Evolutionary conservation across 2,113 vertebrate genomes (phyloP).

Genomic region (Mixornis gularis): DNA sequence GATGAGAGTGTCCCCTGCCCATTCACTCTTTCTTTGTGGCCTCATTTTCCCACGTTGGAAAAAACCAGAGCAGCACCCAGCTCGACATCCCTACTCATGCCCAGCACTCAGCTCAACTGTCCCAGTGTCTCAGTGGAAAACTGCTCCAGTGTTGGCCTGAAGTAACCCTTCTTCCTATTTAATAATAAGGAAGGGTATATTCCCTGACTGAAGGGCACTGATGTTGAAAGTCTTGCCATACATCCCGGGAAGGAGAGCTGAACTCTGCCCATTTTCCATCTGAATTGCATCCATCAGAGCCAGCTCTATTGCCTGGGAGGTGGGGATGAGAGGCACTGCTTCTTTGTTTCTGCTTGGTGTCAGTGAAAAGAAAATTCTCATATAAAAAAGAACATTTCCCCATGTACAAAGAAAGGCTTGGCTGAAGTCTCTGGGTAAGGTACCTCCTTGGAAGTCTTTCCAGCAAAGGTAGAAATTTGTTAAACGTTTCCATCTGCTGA

Average conservation of each 20-base stretch:
- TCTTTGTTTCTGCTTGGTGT: not conserved
- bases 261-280: not conserved
- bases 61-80: accelerated
- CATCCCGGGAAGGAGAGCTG: not conserved
- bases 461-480: not conserved
- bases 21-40: not conserved
- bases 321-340: not conserved
- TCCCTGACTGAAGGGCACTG: not conserved
- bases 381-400: not conserved
- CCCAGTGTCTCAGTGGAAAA: not conserved
- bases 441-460: not conserved
- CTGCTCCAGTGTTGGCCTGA: not conserved
- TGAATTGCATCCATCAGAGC: not conserved
- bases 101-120: not conserved
- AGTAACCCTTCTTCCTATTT: not conserved
- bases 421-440: not conserved
- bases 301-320: accelerated
- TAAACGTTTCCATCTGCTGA: constrained; percentile 2
- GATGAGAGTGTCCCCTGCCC: not conserved
- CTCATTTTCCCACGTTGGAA: accelerated
- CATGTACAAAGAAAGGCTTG: not conserved
- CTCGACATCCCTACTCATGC: accelerated
- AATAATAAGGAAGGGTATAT: not conserved
- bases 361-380: not conserved
- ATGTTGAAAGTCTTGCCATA: not conserved